Conservation (phyloP, 2,888 invertebrate species). For the Stenchaetothrips biformis region DNA sequence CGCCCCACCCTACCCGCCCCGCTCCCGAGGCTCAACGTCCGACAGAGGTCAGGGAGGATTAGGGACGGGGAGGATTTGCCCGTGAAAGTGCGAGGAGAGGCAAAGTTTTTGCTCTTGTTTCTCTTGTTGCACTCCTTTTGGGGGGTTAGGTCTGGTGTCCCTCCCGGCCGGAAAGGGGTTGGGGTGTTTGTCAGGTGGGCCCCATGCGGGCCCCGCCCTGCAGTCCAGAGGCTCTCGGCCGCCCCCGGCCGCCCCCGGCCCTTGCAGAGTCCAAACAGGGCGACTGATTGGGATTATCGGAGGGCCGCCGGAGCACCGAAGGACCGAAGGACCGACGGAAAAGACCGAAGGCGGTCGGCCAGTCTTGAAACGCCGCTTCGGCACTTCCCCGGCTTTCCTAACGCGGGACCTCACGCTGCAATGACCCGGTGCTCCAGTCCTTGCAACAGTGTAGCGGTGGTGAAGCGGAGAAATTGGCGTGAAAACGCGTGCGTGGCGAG, state of each 20-base stretch:
- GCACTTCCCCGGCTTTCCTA: too few species aligned
- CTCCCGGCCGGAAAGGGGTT: background rate
- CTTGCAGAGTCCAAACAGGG: background rate
- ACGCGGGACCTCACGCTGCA: too few species aligned
- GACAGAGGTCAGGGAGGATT: background rate
- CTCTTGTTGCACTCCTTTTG: too few species aligned
- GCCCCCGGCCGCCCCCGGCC: background rate
- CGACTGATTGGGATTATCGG: conserved; percentile 4
- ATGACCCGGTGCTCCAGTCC: background rate
- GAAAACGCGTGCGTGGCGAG: background rate
- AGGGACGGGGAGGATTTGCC: background rate
- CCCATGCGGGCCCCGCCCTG: background rate
- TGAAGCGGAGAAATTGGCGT: background rate
- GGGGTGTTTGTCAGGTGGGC: background rate
- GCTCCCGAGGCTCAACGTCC: background rate
- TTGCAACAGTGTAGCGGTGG: background rate
- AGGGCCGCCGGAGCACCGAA: background rate
- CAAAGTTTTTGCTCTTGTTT: too few species aligned
- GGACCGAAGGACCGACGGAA: too few species aligned
- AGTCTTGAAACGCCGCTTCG: too few species aligned
- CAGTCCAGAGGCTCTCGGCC: background rate
- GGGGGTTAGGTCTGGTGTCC: too few species aligned
- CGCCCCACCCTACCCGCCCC: background rate
- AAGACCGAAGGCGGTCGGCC: too few species aligned
- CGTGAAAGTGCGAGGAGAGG: too few species aligned